Evolutionary conservation across 1,140 invertebrate species (phyloP).

Genomic region (Papilio polytes): DNA sequence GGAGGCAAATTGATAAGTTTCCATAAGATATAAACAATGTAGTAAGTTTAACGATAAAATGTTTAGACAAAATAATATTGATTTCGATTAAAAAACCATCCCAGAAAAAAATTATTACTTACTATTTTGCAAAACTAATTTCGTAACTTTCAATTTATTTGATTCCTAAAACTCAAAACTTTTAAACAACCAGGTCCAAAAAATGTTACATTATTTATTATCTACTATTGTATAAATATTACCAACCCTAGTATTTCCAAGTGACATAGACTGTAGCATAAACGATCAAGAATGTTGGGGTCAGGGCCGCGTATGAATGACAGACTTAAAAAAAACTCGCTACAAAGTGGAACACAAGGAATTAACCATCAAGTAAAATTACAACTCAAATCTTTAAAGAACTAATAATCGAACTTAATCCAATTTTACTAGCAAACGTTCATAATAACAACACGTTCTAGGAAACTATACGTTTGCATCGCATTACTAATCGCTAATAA

Average conservation of each 20-base stretch:
- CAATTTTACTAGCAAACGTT: neutral
- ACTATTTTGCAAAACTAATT: no score
- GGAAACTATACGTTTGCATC: neutral
- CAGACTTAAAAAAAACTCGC: neutral
- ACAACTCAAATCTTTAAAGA: neutral
- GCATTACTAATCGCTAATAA: slow-evolving; percentile 18
- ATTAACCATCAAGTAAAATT: neutral
- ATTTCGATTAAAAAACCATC: no score
- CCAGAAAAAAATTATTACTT: no score
- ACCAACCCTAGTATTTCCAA: neutral
- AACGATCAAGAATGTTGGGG: slow-evolving; percentile 26
- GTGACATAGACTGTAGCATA: slow-evolving; percentile 18
- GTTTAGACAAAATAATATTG: no score
- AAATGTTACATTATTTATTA: no score
- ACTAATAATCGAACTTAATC: neutral
- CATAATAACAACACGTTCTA: neutral
- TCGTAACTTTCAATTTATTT: no score
- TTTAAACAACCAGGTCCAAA: no score
- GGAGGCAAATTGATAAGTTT: no score
- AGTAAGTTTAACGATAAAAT: no score
- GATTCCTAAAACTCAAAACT: no score
- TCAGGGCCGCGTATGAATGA: slow-evolving; percentile 31
- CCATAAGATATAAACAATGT: no score
- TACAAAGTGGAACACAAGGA: slow-evolving; percentile 7
- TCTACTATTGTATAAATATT: neutral